Base-by-base conservation (phyloP, 2,797 vertebrate genomes). In the Orestias chungarensis region DNA sequence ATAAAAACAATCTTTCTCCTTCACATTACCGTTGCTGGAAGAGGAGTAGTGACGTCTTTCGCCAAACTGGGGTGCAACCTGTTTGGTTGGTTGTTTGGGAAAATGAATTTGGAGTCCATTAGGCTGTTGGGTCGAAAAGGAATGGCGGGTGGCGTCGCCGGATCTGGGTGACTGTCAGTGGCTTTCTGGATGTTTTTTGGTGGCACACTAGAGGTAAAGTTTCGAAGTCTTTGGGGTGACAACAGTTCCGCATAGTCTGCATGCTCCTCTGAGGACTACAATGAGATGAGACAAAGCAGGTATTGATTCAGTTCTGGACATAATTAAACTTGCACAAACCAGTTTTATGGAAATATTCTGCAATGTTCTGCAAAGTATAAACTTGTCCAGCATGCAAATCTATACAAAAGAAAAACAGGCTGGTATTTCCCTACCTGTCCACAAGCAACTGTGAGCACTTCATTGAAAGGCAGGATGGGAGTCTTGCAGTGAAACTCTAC, bases 401-500 rank as follows among this genome's bases (percentile, higher is more conserved):
- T n/a, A 2, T 38, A 14, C n/a, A 15, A n/a, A 20, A 27, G 64
- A 4, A 64, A 9, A 49, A 43, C 31, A 54, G n/a, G 0, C 40
- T 29, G 25, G 25, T 54, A 47, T 46, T 31, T 70, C 31, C 75
- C 71, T 72, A 95, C 94, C 94, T 95, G 94, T 68, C 87, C 90
- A 75, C 95, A 96, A 6, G 95, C 85, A 9, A 87, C 73, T 2
- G 91, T 95, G 70, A 97, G 85, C 72, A 95, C 31, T 59, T 96
- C 93, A 23, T 33, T 87, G 64, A 78, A 93, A 2, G 94, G 94
- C 46, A 47, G 15, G 42, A 96, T 78, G 0, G 95, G 95, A 76
- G 50, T 76, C 59, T 72, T 82, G 27, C 80, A 85, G 74, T 96
- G 91, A 80, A 93, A 96, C 25, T 92, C 84, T 68, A 96, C 94